Percentiles rank a stretch among this genome's conserved stretches.
These are phyloP conservation scores for Drosophila micromelanica DNA, from an alignment of 1,140 invertebrate genomes.

Conservation along the genomic window DNA sequence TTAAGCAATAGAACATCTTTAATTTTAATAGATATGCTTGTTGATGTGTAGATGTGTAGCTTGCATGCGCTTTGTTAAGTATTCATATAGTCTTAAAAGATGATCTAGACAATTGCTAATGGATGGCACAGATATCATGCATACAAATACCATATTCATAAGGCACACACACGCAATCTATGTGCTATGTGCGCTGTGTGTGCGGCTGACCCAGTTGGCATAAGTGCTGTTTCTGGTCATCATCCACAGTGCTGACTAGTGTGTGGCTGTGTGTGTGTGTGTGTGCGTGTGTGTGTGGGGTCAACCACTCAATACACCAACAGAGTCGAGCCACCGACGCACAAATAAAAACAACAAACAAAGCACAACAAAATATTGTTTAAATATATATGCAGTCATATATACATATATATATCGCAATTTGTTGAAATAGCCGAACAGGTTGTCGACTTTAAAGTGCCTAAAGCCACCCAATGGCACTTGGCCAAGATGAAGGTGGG, in stretches of 20 bases:
- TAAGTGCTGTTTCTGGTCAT: slow-evolving; percentile 38
- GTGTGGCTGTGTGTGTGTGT: slow-evolving; percentile 5
- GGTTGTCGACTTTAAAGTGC: slow-evolving; percentile 47
- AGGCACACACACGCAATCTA: too few relatives aligned
- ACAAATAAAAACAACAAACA: slow-evolving; percentile 27
- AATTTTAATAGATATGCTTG: background rate
- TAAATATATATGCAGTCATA: slow-evolving; percentile 1
- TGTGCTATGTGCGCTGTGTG: background rate
- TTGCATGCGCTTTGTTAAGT: slow-evolving; percentile 5
- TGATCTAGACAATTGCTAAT: slow-evolving; percentile 49
- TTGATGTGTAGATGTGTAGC: background rate
- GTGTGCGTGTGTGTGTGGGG: slow-evolving; percentile 29
- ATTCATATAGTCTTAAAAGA: slow-evolving; percentile 46
- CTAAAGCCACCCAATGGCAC: slow-evolving; percentile 28
- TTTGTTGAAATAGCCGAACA: slow-evolving; percentile 54
- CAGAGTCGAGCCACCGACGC: slow-evolving; percentile 52
- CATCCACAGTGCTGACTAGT: slow-evolving; percentile 19
- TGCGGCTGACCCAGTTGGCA: slow-evolving; percentile 50
- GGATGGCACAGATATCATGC: slow-evolving; percentile 39
- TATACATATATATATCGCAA: slow-evolving; percentile 18
- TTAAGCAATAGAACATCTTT: background rate
- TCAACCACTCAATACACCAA: slow-evolving; percentile 74
- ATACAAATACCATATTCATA: slow-evolving; percentile 39
- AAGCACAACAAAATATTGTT: slow-evolving; percentile 31
- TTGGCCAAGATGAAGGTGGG: background rate